Evolutionary conservation across 2,113 vertebrate species (phyloP), one percentile per base, ranked within the genome.

Genomic region (Centropristis striata): DNA sequence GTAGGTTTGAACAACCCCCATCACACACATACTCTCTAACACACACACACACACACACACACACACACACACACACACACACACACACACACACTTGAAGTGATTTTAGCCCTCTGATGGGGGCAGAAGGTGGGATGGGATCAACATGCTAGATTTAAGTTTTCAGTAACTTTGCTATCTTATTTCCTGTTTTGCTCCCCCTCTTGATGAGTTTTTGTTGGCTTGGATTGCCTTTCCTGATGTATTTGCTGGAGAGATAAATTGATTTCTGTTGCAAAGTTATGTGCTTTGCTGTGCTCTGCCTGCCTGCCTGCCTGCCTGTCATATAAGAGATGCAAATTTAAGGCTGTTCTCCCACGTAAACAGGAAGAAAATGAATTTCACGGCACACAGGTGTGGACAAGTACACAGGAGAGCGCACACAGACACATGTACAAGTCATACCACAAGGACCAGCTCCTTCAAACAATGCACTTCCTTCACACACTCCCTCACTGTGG

Each of bases 101-200:
- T 47, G 28, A 76, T 81, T 72, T 65, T 10, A 75, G 37, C 63
- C 9, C 25, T 74, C 49, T 83, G 21, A 81, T 67, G 8, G 53
- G 42, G 12, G 71, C 36, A 78, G 39, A 41, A 67, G 69, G 61
- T 63, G 61, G 57, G 68, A 87, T 70, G 71, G 67, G 53, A 89
- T 87, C 80, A 89, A 65, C 85, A 81, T 3, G 41, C 68, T 44
- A 71, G 54, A 90, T 90, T 91, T 86, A 74, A 82, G 50, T 84
- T 87, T 86, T 71, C 66, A 86, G 51, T 73, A 75, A 79, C 70
- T 80, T 83, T 73, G 20, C 76, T 32, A 66, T 78, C 72, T 49
- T 81, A 83, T 90, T 87, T 89, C 74, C 58, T 46, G 74, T 81
- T 87, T 72, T 51, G 13, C 44, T 68, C 23, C n/a, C 8, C n/a